Evolutionary conservation across 1,140 invertebrate species (phyloP).

Genomic region (Tribolium castaneum): DNA sequence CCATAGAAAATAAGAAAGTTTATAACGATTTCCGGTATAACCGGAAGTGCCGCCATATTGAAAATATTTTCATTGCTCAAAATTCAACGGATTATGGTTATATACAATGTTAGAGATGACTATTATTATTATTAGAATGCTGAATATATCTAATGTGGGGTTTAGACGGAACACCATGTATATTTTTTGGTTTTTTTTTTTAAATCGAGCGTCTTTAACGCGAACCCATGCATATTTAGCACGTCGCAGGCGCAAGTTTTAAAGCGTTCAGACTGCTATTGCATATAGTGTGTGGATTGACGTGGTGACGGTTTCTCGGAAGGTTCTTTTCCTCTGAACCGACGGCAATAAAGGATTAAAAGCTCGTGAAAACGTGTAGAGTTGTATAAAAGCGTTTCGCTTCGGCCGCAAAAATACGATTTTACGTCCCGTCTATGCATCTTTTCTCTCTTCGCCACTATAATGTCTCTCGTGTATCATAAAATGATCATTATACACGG

Average conservation of each 20-base stretch:
- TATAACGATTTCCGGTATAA: too few species aligned
- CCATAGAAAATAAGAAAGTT: too few species aligned
- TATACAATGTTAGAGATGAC: too few species aligned
- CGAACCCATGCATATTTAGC: conserved; percentile 19
- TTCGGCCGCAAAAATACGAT: conserved; percentile 28
- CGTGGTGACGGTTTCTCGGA: conserved; percentile 9
- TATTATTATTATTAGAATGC: too few species aligned
- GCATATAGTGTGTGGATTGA: not conserved
- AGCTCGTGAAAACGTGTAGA: conserved; percentile 22
- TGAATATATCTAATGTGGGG: too few species aligned
- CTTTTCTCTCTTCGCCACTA: conserved; percentile 31
- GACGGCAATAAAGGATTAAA: conserved; percentile 25
- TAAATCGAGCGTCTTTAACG: not conserved
- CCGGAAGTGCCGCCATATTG: too few species aligned
- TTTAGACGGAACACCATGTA: too few species aligned
- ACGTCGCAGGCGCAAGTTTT: not conserved
- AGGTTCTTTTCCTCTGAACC: conserved; percentile 1
- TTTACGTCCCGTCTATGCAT: conserved; percentile 28
- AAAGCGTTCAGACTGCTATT: not conserved
- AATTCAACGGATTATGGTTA: too few species aligned
- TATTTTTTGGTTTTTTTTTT: too few species aligned
- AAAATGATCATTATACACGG: conserved; percentile 47
- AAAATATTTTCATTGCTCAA: too few species aligned
- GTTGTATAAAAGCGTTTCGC: not conserved
- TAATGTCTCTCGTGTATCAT: conserved; percentile 40